Conservation (phyloP, 2,797 vertebrate species). For the Carcharodon carcharias region DNA sequence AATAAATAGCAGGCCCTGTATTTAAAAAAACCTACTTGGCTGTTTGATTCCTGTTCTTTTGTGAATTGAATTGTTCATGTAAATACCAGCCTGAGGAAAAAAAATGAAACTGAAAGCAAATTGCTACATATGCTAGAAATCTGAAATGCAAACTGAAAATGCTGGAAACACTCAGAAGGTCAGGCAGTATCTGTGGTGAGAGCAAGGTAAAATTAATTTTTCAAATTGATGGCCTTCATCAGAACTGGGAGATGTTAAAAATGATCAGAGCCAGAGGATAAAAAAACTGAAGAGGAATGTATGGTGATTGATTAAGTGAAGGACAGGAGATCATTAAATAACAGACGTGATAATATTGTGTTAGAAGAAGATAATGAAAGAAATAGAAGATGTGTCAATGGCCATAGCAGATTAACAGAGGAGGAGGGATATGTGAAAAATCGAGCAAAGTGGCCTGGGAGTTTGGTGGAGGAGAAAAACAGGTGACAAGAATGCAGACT, state of each 20-base stretch:
- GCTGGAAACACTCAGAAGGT: neutral
- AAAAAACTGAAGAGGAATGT: neutral
- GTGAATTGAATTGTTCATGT: neutral
- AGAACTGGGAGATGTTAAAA: neutral
- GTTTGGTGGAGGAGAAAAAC: neutral
- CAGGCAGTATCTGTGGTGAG: neutral
- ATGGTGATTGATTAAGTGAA: neutral
- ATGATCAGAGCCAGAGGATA: too few species aligned
- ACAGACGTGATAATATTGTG: neutral
- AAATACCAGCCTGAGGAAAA: neutral
- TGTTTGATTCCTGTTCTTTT: neutral
- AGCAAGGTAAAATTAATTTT: neutral
- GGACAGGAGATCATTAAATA: neutral
- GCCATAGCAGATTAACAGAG: neutral
- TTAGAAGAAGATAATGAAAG: neutral
- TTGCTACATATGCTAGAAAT: neutral
- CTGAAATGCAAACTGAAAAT: neutral
- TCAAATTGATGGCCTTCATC: neutral
- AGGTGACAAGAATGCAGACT: neutral
- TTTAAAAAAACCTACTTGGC: neutral
- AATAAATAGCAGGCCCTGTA: neutral
- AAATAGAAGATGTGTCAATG: neutral
- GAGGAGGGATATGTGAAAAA: neutral
- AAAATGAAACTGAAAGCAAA: neutral
- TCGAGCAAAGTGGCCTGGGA: neutral